Percentiles rank a stretch among this genome's conserved stretches.
Conservation (phyloP, 1,140 invertebrate species). For the Rhyacophila brunnea region DNA sequence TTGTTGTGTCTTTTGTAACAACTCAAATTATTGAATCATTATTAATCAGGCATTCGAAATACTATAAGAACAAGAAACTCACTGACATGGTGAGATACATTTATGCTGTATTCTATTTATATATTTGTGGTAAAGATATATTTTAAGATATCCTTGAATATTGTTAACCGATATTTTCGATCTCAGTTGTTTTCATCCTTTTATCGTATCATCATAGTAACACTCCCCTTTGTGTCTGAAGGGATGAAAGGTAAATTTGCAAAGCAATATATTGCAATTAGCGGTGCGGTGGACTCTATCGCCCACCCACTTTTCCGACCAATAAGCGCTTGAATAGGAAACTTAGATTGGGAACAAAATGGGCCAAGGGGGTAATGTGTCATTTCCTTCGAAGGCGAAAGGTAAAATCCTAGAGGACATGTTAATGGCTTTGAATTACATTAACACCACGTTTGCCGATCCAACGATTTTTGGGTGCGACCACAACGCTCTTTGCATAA, state of each 20-base stretch:
- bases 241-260: constrained; percentile 31
- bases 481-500: too few species aligned
- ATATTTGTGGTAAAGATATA: too few species aligned
- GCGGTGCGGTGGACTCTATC: constrained; percentile 9
- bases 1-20: too few species aligned
- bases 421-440: constrained; percentile 27
- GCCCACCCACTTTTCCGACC: constrained; percentile 4
- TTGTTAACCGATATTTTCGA: too few species aligned
- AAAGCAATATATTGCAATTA: constrained; percentile 35
- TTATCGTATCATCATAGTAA: too few species aligned
- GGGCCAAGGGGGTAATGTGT: constrained; percentile 14
- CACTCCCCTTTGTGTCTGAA: background rate
- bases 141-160: too few species aligned
- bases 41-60: too few species aligned
- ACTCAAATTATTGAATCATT: too few species aligned
- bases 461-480: background rate
- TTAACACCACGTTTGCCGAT: background rate
- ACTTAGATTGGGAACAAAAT: background rate
- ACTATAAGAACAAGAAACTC: too few species aligned
- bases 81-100: too few species aligned
- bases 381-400: constrained; percentile 16
- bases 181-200: too few species aligned
- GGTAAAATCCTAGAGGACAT: constrained; percentile 28
- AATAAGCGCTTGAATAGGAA: constrained; percentile 1
- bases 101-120: too few species aligned